Conservation (phyloP, 2,888 invertebrate genomes). For the Archaeoteleia sp. region DNA sequence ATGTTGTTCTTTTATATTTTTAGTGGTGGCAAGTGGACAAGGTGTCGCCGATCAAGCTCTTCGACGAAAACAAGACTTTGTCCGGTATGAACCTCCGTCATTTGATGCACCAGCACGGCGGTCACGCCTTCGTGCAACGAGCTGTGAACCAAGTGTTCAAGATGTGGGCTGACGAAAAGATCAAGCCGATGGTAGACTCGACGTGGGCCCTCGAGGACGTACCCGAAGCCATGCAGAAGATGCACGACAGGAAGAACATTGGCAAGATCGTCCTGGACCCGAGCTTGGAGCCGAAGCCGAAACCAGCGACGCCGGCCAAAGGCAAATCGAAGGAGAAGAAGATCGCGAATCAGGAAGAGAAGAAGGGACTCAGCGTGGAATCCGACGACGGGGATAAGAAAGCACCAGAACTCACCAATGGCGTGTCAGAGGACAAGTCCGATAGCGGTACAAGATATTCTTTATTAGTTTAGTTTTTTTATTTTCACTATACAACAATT, state of each 20-base stretch:
- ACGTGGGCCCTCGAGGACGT: constrained; percentile 92
- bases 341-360: constrained; percentile 83
- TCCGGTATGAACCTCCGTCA: constrained; percentile 89
- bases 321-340: constrained; percentile 84
- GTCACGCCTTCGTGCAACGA: constrained; percentile 82
- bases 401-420: constrained; percentile 76
- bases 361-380: constrained; percentile 76
- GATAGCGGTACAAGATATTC: constrained; percentile 72
- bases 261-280: constrained; percentile 92
- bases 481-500: too few relatives aligned
- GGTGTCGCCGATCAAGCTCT: constrained; percentile 90
- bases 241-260: constrained; percentile 93
- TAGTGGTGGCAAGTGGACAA: constrained; percentile 97
- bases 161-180: constrained; percentile 86
- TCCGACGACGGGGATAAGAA: constrained; percentile 77
- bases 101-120: constrained; percentile 86
- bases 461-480: constrained; percentile 14
- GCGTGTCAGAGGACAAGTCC: constrained; percentile 76
- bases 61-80: constrained; percentile 91
- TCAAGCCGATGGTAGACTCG: constrained; percentile 89
- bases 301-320: constrained; percentile 86
- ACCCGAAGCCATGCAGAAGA: constrained; percentile 92
- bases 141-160: constrained; percentile 84
- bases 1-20: constrained; percentile 53
- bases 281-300: constrained; percentile 85